Conservation (phyloP, 2,113 vertebrate species). For the Silurus meridionalis region DNA sequence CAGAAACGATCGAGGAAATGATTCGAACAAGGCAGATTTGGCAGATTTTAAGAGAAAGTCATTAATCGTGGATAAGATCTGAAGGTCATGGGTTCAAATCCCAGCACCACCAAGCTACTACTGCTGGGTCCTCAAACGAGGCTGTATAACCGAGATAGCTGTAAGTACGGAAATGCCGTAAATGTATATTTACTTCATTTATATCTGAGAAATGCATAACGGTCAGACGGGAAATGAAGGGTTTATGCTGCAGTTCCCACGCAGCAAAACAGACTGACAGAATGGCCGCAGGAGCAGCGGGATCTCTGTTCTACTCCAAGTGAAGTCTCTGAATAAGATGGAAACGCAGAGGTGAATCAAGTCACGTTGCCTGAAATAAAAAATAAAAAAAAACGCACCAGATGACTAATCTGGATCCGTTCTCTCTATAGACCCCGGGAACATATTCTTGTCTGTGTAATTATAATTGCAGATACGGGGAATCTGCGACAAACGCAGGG, state of each 20-base stretch:
- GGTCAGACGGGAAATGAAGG: neutral
- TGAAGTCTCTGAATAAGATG: neutral
- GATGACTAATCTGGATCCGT: constrained; percentile 65
- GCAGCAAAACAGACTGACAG: neutral
- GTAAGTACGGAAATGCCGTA: no score
- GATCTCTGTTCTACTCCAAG: neutral
- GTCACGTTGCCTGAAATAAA: constrained; percentile 65
- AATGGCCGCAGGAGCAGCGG: neutral
- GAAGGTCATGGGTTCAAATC: no score
- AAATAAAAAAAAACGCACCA: constrained; percentile 4
- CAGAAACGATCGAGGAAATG: no score
- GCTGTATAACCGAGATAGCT: no score
- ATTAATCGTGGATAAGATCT: no score
- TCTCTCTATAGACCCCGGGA: constrained; percentile 59
- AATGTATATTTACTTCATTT: no score
- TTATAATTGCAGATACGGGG: constrained; percentile 67
- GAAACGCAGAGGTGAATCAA: constrained; percentile 58
- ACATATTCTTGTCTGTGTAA: constrained; percentile 66
- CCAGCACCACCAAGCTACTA: no score
- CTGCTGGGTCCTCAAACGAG: no score
- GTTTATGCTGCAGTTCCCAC: neutral
- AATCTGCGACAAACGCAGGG: constrained; percentile 44
- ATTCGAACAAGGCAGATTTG: no score
- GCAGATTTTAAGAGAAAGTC: no score
- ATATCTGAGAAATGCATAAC: neutral